Conservation (phyloP, 2,113 vertebrate genomes). For the Clarias gariepinus region DNA sequence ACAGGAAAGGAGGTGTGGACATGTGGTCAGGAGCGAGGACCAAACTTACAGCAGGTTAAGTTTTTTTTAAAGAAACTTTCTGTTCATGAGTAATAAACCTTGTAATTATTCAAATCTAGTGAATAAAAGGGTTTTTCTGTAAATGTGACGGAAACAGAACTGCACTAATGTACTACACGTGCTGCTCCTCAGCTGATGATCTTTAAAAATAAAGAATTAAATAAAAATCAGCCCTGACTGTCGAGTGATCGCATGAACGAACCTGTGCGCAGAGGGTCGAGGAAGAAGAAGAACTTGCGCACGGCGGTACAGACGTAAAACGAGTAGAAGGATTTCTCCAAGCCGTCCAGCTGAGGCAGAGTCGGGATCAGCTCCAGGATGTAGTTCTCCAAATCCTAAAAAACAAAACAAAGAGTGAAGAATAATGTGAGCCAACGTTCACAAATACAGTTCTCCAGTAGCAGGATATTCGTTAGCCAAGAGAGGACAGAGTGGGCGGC, state of each 20-base stretch:
- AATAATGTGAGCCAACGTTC: background rate
- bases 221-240: background rate
- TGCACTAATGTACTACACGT: too few species aligned
- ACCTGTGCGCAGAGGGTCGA: slow-evolving; percentile 96
- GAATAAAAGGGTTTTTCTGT: too few species aligned
- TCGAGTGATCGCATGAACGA: slow-evolving; percentile 12
- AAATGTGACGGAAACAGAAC: too few species aligned
- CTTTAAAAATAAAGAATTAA: too few species aligned
- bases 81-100: too few species aligned
- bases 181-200: too few species aligned
- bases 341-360: slow-evolving; percentile 91
- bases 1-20: too few species aligned
- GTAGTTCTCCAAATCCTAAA: slow-evolving; percentile 97
- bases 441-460: background rate
- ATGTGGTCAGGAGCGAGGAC: too few species aligned
- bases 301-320: slow-evolving; percentile 98
- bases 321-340: slow-evolving; percentile 98
- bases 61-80: too few species aligned
- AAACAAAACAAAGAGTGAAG: slow-evolving; percentile 4
- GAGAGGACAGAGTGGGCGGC: background rate
- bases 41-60: too few species aligned
- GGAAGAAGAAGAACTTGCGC: slow-evolving; percentile 97
- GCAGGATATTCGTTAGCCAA: background rate
- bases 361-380: slow-evolving; percentile 97
- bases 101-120: too few species aligned